These are phyloP conservation scores for Panonychus citri DNA, from an alignment of 1,140 invertebrate genomes.

Conservation along the genomic window DNA sequence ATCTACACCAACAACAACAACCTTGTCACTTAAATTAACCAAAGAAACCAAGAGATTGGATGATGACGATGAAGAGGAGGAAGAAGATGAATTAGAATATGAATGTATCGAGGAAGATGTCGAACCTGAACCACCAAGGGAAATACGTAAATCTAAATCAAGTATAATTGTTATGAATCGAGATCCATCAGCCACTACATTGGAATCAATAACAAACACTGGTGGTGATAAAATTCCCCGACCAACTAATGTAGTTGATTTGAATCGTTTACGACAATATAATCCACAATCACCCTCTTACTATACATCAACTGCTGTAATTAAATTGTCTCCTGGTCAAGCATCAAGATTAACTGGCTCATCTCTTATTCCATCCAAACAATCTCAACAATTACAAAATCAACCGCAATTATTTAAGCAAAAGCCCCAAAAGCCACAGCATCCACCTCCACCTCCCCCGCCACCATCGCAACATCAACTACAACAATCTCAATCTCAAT, in stretches of 20 bases:
- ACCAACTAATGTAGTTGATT: neutral
- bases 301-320: neutral
- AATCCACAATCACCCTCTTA: neutral
- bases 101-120: neutral
- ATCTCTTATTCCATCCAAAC: too few species aligned
- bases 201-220: neutral
- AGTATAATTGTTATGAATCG: neutral
- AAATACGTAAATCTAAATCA: neutral
- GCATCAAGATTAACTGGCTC: too few species aligned
- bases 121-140: neutral
- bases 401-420: too few species aligned
- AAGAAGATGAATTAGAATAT: neutral
- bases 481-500: conserved; percentile 8
- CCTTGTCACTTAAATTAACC: too few species aligned
- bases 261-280: conserved; percentile 3
- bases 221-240: neutral
- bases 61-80: neutral
- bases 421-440: too few species aligned
- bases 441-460: too few species aligned
- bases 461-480: conserved; percentile 7
- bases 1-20: too few species aligned
- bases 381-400: too few species aligned
- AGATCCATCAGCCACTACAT: neutral
- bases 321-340: too few species aligned
- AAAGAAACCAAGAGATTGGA: too few species aligned